Percentiles rank a stretch among this genome's conserved stretches.
Conservation (phyloP, 1,140 invertebrate species). For the Rhagoletis zephyria region DNA sequence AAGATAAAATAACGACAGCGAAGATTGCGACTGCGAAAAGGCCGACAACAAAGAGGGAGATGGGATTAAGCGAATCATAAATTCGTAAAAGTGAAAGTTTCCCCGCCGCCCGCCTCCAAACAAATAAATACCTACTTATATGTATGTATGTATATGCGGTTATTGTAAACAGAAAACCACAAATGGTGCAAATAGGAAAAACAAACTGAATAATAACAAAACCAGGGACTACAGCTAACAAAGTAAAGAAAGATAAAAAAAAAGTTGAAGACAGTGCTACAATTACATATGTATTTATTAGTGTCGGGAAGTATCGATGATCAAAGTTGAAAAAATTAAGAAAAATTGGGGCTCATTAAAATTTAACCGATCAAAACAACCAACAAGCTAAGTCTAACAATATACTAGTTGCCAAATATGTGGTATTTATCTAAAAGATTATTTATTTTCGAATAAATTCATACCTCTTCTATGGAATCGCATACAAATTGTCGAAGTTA, state of each 20-base stretch:
- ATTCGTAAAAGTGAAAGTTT: slow-evolving; percentile 57
- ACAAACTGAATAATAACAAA: not conserved
- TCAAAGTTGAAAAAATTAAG: too few relatives aligned
- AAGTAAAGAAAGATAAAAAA: not conserved
- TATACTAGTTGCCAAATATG: too few relatives aligned
- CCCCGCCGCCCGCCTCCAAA: slow-evolving; percentile 25
- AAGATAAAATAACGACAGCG: not conserved
- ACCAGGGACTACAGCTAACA: not conserved
- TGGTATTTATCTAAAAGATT: too few relatives aligned
- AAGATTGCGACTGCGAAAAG: slow-evolving; percentile 37
- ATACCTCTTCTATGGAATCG: too few relatives aligned
- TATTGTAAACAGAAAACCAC: slow-evolving; percentile 12
- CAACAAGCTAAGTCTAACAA: too few relatives aligned
- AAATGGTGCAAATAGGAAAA: not conserved
- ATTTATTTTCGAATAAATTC: too few relatives aligned
- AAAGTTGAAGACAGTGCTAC: not conserved
- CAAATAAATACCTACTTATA: not conserved
- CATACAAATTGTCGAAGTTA: too few relatives aligned
- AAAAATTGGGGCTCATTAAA: too few relatives aligned
- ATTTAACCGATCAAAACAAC: too few relatives aligned
- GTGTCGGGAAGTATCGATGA: too few relatives aligned
- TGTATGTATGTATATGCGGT: not conserved
- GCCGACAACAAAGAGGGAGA: slow-evolving; percentile 32
- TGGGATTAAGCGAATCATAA: slow-evolving; percentile 24
- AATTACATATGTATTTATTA: not conserved